Base-by-base conservation (phyloP, 2,113 vertebrate genomes). In the Plecotus auritus region DNA sequence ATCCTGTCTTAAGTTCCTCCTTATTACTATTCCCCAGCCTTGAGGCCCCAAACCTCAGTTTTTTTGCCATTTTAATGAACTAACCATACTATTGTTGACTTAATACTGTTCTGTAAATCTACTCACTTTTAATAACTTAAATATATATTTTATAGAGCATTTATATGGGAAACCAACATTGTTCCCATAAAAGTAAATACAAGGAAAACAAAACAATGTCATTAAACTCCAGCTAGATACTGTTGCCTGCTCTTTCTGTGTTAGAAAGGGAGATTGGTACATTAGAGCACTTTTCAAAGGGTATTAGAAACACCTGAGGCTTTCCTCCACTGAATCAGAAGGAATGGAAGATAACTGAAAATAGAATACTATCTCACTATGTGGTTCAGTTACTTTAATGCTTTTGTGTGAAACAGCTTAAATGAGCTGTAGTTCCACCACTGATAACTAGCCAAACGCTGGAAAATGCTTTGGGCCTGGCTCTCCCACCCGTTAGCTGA, bases 121-220 rank as follows among this genome's bases (percentile, higher is more conserved):
- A 42, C 47, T 86, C 37, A 76, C 28, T 88, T 91, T 84, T 66
- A 95, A 80, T 61, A 81, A 82, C 32, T 70, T 59, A 49, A 69
- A 51, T 85, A 35, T 23, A 16, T 59, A n/a, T 86, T 82, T 82
- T 30, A 78, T 77, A 89, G 51, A 76, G 40, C 45, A 59, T 74
- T 82, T 76, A 74, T 88, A 66, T 74, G 81, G 88, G 64, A 95
- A 91, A 93, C 80, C 80, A 66, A 35, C 78, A 51, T 85, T 28
- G 80, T 94, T 96, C 83, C 64, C 78, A 89, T 86, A 70, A 96
- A 93, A 94, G 82, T 73, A 91, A 54, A 84, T 61, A 45, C 10
- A 88, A 93, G 49, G 73, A 49, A 73, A 94, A 70, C 64, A 64
- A 91, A 85, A 69, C 18, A 45, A 56, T 37, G 20, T 45, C 67